These are phyloP conservation scores for Leptopilina syphax DNA, from an alignment of 2,888 invertebrate genomes.

Conservation along the genomic window DNA sequence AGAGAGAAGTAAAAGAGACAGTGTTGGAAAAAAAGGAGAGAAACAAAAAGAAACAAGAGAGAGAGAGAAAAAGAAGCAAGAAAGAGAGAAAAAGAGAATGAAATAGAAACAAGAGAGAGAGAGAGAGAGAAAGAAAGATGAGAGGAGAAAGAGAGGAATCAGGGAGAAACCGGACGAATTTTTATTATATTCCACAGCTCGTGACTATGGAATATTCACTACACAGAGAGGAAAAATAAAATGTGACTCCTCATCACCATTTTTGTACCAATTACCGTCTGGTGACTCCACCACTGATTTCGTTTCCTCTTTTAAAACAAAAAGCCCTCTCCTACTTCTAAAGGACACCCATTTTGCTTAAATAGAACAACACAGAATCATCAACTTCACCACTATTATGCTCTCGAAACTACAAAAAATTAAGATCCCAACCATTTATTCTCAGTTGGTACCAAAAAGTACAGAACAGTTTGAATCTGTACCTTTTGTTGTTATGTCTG, in stretches of 20 bases:
- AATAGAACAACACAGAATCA: not conserved
- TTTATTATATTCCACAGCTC: constrained; percentile 59
- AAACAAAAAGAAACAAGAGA: constrained; percentile 22
- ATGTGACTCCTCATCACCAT: constrained; percentile 50
- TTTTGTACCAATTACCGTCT: constrained; percentile 62
- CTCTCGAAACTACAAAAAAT: too few relatives aligned
- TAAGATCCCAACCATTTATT: too few relatives aligned
- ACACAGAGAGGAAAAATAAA: constrained; percentile 43
- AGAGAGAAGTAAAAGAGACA: constrained; percentile 35
- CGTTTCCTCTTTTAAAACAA: not conserved
- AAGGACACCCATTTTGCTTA: not conserved
- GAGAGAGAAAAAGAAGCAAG: constrained; percentile 35
- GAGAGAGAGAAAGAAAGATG: constrained; percentile 22
- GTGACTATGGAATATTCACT: constrained; percentile 39
- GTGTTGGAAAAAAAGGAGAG: constrained; percentile 23
- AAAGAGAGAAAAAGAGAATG: constrained; percentile 18
- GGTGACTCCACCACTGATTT: constrained; percentile 9
- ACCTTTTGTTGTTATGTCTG: too few relatives aligned
- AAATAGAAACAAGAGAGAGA: constrained; percentile 22
- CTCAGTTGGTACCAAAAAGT: too few relatives aligned
- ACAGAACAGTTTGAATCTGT: too few relatives aligned
- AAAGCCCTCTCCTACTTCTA: too few relatives aligned
- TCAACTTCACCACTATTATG: not conserved
- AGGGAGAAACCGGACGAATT: constrained; percentile 55
- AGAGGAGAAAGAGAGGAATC: constrained; percentile 12